Percentiles rank a stretch among this genome's conserved stretches.
Evolutionary conservation across 1,140 invertebrate species (phyloP).

Genomic region (Bombyx mandarina): DNA sequence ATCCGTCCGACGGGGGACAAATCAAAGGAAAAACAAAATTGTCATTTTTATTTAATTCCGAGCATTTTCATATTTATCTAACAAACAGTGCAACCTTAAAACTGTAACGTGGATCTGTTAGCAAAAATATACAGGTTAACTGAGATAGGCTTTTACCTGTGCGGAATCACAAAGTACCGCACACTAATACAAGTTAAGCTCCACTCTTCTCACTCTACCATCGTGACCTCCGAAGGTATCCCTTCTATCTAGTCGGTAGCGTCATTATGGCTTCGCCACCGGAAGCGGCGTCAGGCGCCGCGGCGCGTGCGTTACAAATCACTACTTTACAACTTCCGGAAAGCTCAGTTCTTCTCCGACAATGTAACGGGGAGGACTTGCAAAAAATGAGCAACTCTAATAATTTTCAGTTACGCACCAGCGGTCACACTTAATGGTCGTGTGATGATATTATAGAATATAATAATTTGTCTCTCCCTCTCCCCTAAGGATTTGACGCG

Average conservation of each 20-base stretch:
- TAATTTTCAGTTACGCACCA: constrained; percentile 54
- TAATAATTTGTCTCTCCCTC: constrained; percentile 56
- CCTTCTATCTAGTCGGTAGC: constrained; percentile 21
- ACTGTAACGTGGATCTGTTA: too few relatives aligned
- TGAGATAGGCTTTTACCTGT: too few relatives aligned
- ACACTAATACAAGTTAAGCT: too few relatives aligned
- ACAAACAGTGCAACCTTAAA: too few relatives aligned
- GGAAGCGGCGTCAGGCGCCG: constrained; percentile 59
- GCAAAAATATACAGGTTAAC: too few relatives aligned
- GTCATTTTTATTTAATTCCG: too few relatives aligned
- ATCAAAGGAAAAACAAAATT: too few relatives aligned
- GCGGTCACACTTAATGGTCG: constrained; percentile 42
- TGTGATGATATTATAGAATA: constrained; percentile 60
- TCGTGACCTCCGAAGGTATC: too few relatives aligned
- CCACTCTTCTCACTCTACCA: too few relatives aligned
- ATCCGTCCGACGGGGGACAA: too few relatives aligned
- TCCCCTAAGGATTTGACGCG: constrained; percentile 16
- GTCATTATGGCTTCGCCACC: constrained; percentile 48
- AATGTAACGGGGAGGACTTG: constrained; percentile 32
- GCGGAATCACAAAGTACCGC: too few relatives aligned
- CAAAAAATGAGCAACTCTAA: constrained; percentile 44
- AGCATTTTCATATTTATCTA: too few relatives aligned
- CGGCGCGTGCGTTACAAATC: constrained; percentile 69
- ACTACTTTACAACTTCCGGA: constrained; percentile 67
- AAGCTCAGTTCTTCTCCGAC: constrained; percentile 35